A percentile compares a stretch with the other conserved stretches of the same genome.
phyloP scores from a whole-genome alignment of 2,113 vertebrate species.

The Ceyx margarethae region DNA sequence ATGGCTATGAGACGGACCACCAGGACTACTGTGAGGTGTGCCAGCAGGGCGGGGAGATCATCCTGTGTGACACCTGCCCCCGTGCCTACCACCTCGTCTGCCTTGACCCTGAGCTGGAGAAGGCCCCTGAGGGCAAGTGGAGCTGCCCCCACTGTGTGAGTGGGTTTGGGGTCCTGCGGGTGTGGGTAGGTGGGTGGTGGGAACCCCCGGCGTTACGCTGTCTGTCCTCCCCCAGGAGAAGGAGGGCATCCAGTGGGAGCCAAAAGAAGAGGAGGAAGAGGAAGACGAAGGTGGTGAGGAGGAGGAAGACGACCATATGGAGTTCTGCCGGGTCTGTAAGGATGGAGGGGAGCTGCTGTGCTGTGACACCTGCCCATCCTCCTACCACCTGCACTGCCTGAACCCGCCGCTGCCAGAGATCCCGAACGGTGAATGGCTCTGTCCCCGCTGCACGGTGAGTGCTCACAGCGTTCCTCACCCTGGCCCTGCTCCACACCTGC shows the following conservation, averaged over 20 bases:
- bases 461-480: slow-evolving; percentile 1
- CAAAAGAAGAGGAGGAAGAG: slow-evolving; percentile 91
- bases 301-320: slow-evolving; percentile 99
- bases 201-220: not conserved
- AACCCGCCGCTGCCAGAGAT: slow-evolving; percentile 97
- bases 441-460: slow-evolving; percentile 97
- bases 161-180: not conserved
- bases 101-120: slow-evolving; percentile 95
- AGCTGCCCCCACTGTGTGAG: slow-evolving; percentile 99
- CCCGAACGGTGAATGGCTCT: slow-evolving; percentile 98
- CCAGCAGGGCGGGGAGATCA: slow-evolving; percentile 98
- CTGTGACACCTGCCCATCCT: slow-evolving; percentile 69
- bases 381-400: slow-evolving; percentile 95
- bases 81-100: slow-evolving; percentile 97
- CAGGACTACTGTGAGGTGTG: slow-evolving; percentile 99
- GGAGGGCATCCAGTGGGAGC: slow-evolving; percentile 98
- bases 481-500: not conserved
- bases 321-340: slow-evolving; percentile 97
- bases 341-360: slow-evolving; percentile 80
- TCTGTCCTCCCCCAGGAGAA: slow-evolving; percentile 84
- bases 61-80: slow-evolving; percentile 96
- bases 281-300: slow-evolving; percentile 87
- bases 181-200: rapidly evolving
- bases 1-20: slow-evolving; percentile 97
- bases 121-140: slow-evolving; percentile 96